These are phyloP conservation scores for Sinelater perroti DNA, from an alignment of 2,888 invertebrate genomes.

Conservation along the genomic window DNA sequence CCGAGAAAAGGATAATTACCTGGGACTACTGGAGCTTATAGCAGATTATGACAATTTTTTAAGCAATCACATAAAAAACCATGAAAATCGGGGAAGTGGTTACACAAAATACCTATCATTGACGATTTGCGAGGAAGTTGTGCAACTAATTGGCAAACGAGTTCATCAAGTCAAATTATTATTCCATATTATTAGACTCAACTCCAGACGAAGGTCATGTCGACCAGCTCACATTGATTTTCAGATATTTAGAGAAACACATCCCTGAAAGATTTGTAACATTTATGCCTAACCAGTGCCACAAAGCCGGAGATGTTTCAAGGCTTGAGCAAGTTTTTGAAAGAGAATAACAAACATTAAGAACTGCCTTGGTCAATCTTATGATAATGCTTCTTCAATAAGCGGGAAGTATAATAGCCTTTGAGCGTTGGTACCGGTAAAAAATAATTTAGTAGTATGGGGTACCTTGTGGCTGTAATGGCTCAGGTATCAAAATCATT, in stretches of 20 bases:
- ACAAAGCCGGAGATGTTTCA: conserved; percentile 14
- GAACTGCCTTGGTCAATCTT: too few species aligned
- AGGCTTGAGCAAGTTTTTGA: too few species aligned
- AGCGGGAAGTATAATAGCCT: too few species aligned
- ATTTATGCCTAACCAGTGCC: conserved; percentile 39
- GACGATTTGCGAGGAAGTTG: neutral
- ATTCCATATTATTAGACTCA: conserved; percentile 45
- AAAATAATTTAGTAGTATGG: too few species aligned
- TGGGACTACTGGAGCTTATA: conserved; percentile 41
- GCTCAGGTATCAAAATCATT: too few species aligned
- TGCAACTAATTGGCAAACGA: conserved; percentile 18
- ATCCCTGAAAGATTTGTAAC: conserved; percentile 45
- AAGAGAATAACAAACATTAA: too few species aligned
- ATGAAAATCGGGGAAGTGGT: conserved; percentile 5
- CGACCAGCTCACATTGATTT: conserved; percentile 43
- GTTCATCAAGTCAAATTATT: conserved; percentile 39
- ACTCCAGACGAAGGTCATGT: conserved; percentile 36
- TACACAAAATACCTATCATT: conserved; percentile 6
- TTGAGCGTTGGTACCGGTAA: too few species aligned
- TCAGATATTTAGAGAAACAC: conserved; percentile 41
- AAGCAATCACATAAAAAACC: neutral
- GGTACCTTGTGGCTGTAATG: too few species aligned
- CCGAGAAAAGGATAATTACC: conserved; percentile 41
- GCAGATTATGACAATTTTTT: conserved; percentile 37
- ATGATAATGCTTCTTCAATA: too few species aligned